Conservation (phyloP, 2,113 vertebrate genomes). For the Pseudois nayaur region DNA sequence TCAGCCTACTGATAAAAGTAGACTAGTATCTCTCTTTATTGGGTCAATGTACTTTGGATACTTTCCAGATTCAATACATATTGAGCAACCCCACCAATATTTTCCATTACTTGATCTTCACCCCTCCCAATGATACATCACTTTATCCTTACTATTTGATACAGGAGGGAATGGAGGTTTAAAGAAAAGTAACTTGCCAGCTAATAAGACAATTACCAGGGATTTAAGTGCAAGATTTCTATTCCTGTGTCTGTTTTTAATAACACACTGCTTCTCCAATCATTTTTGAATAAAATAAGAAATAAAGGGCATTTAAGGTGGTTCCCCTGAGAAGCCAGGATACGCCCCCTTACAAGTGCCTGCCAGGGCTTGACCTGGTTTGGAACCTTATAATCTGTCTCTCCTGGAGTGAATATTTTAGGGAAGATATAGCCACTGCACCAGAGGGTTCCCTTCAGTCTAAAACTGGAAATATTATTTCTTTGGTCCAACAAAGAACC, state of each 20-base stretch:
- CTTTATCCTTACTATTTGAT: neutral
- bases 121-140: neutral
- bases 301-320: conserved; percentile 11
- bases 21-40: neutral
- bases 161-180: neutral
- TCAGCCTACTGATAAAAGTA: neutral
- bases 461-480: conserved; percentile 43
- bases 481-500: conserved; percentile 45
- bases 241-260: neutral
- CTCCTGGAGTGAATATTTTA: conserved; percentile 17
- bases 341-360: neutral
- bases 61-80: neutral
- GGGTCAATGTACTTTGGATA: neutral
- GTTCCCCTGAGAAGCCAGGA: neutral
- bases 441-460: conserved; percentile 2
- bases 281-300: conserved; percentile 22
- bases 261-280: neutral
- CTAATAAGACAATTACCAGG: neutral
- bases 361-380: conserved; percentile 49
- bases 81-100: neutral
- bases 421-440: conserved; percentile 1
- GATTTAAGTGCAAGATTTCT: neutral
- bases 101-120: neutral
- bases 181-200: neutral
- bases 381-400: neutral